Evolutionary conservation across 1,140 invertebrate genomes (phyloP).

Genomic region (Drosophila santomea): DNA sequence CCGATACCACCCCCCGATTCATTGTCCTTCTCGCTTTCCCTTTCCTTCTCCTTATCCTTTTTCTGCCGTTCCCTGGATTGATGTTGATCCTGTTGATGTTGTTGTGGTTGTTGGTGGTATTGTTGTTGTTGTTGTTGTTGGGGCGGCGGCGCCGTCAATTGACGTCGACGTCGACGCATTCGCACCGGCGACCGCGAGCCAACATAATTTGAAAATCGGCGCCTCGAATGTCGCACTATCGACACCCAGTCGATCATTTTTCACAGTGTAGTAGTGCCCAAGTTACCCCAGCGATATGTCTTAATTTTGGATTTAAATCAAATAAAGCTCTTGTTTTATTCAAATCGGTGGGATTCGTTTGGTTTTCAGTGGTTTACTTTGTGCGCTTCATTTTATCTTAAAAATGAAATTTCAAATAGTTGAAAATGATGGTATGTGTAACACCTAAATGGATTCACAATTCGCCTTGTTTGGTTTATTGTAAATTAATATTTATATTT

Average conservation of each 20-base stretch:
- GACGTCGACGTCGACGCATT: slow-evolving; percentile 86
- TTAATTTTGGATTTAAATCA: slow-evolving; percentile 1
- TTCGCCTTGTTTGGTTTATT: background rate
- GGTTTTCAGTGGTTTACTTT: slow-evolving; percentile 12
- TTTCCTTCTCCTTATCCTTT: slow-evolving; percentile 42
- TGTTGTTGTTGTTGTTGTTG: slow-evolving; percentile 50
- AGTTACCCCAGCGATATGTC: background rate
- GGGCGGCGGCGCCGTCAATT: slow-evolving; percentile 64
- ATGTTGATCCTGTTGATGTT: slow-evolving; percentile 48
- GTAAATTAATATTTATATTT: background rate
- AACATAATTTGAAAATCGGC: slow-evolving; percentile 90
- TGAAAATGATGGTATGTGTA: background rate
- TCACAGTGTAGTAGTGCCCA: slow-evolving; percentile 6
- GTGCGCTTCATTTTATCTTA: slow-evolving; percentile 33
- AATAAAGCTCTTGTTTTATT: slow-evolving; percentile 12
- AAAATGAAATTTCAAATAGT: background rate
- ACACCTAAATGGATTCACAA: background rate
- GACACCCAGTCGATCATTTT: slow-evolving; percentile 93
- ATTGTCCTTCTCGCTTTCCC: slow-evolving; percentile 13
- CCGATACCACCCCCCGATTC: slow-evolving; percentile 27
- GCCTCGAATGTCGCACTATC: slow-evolving; percentile 89
- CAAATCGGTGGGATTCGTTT: slow-evolving; percentile 37
- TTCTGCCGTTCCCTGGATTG: slow-evolving; percentile 58
- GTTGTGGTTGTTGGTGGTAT: slow-evolving; percentile 31
- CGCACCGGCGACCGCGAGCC: slow-evolving; percentile 87